phyloP scores from a whole-genome alignment of 2,888 invertebrate genomes.

The Tanypteryx hageni region DNA sequence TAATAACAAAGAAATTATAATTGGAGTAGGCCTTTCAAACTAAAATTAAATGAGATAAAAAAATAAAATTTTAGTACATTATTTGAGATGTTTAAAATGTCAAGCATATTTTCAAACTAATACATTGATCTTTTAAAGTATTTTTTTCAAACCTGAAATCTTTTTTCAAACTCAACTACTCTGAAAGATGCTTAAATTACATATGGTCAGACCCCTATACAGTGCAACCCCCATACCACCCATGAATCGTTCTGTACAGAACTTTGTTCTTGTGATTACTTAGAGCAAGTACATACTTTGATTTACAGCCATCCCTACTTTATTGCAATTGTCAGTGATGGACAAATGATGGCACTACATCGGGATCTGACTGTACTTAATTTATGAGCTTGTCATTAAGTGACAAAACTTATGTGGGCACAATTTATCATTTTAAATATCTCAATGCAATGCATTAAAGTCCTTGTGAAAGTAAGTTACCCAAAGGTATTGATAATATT shows the following conservation, averaged over 20 bases:
- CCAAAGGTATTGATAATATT: not conserved
- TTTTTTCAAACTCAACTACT: not conserved
- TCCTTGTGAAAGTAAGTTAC: not conserved
- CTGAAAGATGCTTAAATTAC: slow-evolving; percentile 3
- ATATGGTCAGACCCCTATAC: no score
- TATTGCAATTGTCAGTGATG: no score
- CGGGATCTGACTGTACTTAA: not conserved
- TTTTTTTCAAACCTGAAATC: not conserved
- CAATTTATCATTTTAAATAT: not conserved
- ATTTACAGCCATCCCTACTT: no score
- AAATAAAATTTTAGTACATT: slow-evolving; percentile 21
- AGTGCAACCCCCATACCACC: no score
- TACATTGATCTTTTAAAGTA: no score
- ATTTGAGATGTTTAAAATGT: not conserved
- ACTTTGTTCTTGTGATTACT: no score
- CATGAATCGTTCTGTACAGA: no score
- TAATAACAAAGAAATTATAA: not conserved
- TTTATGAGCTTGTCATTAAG: not conserved
- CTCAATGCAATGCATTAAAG: not conserved
- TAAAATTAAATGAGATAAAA: not conserved
- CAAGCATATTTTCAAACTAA: not conserved
- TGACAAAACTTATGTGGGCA: not conserved
- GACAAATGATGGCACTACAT: no score
- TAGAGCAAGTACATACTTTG: no score
- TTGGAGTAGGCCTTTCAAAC: not conserved